These are phyloP conservation scores for Sarcophilus harrisii DNA, from an alignment of 2,797 vertebrate species.

Conservation along the genomic window DNA sequence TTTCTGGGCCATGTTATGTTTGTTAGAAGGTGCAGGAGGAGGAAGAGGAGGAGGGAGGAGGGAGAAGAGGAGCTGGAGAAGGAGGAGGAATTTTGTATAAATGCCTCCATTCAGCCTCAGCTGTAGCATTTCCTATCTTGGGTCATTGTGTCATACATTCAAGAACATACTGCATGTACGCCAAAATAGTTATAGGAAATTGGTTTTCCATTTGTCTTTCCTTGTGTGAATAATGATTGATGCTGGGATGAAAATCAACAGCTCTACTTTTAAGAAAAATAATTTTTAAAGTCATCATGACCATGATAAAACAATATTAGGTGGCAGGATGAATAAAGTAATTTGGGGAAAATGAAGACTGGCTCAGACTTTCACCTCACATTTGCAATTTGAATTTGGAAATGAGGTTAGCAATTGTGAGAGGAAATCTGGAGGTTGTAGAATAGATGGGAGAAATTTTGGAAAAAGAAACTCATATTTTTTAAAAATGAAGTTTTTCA, in stretches of 20 bases:
- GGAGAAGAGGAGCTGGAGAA: not conserved
- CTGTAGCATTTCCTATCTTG: slow-evolving; percentile 35
- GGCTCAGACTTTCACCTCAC: slow-evolving; percentile 49
- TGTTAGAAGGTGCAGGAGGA: not conserved
- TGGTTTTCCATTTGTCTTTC: slow-evolving; percentile 28
- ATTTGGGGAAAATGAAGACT: slow-evolving; percentile 52
- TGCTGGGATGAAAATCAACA: slow-evolving; percentile 31
- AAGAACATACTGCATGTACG: not conserved
- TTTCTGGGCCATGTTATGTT: slow-evolving; percentile 27
- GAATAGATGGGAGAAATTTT: slow-evolving; percentile 39
- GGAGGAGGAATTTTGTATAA: not conserved
- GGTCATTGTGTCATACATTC: slow-evolving; percentile 5
- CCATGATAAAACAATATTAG: slow-evolving; percentile 48
- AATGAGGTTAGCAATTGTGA: slow-evolving; percentile 49
- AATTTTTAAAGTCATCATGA: slow-evolving; percentile 41
- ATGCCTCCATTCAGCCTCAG: slow-evolving; percentile 32
- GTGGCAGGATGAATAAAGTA: slow-evolving; percentile 27
- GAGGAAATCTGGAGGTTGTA: slow-evolving; percentile 38
- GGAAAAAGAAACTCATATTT: slow-evolving; percentile 47
- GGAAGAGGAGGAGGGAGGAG: not conserved
- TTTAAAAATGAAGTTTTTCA: slow-evolving; percentile 62
- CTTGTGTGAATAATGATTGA: not conserved
- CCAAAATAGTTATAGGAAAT: slow-evolving; percentile 27
- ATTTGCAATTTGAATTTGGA: not conserved
- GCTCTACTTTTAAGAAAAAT: slow-evolving; percentile 49